These are phyloP conservation scores for Eilema depressum DNA, from an alignment of 2,888 invertebrate species.

Conservation along the genomic window DNA sequence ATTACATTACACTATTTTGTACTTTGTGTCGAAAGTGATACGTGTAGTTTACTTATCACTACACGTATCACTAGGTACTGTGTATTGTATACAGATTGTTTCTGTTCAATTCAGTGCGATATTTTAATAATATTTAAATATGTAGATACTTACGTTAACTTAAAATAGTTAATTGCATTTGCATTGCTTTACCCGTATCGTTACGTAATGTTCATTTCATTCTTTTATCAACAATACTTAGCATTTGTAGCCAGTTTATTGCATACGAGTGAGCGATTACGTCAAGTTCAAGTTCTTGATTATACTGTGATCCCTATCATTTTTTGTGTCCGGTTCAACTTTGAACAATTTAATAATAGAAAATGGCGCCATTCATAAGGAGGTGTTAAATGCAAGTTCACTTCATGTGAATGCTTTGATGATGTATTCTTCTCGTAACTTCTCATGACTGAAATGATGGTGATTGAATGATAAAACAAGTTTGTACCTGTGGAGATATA, in stretches of 20 bases:
- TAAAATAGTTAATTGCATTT: not conserved
- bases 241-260: not conserved
- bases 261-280: not conserved
- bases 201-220: not conserved
- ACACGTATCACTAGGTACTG: too few species aligned
- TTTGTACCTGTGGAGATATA: too few species aligned
- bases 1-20: slow-evolving; percentile 21
- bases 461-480: too few species aligned
- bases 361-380: not conserved
- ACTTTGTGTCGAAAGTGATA: not conserved
- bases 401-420: not conserved
- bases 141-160: not conserved
- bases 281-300: slow-evolving; percentile 4
- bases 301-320: not conserved
- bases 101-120: not conserved
- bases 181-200: not conserved
- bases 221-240: not conserved
- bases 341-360: too few species aligned
- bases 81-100: not conserved
- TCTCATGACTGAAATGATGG: not conserved
- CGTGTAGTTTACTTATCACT: not conserved
- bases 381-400: not conserved
- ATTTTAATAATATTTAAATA: not conserved
- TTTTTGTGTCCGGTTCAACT: not conserved
- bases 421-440: not conserved